Base-by-base conservation (phyloP, 2,888 invertebrate genomes). In the Catocala nupta region DNA sequence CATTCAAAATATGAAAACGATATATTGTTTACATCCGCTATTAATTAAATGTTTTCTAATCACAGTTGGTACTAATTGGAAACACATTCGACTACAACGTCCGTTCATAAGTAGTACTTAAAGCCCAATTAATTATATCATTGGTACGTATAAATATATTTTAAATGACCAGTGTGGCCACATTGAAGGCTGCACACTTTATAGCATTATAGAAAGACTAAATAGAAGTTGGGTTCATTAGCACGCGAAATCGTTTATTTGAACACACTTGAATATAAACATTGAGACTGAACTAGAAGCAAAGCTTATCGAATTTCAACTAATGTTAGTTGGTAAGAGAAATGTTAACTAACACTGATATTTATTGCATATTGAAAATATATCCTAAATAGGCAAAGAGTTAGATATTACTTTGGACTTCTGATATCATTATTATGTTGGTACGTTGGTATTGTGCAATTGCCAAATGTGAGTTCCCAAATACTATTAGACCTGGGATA, bases 231-330 rank as follows among this genome's bases (percentile, higher is more conserved):
- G 70, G 75, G 82, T 85, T 90, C 89, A 90, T 89, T 89, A 89
- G 85, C 86, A 86, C 86, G 84, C 85, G 74, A 80, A 75, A 67
- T 80, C 84, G 76, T 87, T 82, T 73, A 84, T 87, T 86, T 78
- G 25, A 75, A 63, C 75, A 72, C 70, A 74, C 65, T 73, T 70
- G 76, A 73, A 80, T 78, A 77, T 86, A 84, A 88, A 86, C 79
- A 78, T 63, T 55, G 69, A 68, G 68, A 66, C 73, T 68, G 73
- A 71, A 78, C 66, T 54, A 56, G 80, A 77, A 78, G 77, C 77
- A 76, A 71, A 83, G 79, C 83, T 82, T 87, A 90, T 90, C 90
- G 89, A 89, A 89, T 90, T 89, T 89, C 89, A 88, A 89, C 79
- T 85, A 87, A 89, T 87, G 85, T 75, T 70, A 47, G 54, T 72